Evolutionary conservation across 2,888 invertebrate species (phyloP).

Genomic region (Atherix ibis): DNA sequence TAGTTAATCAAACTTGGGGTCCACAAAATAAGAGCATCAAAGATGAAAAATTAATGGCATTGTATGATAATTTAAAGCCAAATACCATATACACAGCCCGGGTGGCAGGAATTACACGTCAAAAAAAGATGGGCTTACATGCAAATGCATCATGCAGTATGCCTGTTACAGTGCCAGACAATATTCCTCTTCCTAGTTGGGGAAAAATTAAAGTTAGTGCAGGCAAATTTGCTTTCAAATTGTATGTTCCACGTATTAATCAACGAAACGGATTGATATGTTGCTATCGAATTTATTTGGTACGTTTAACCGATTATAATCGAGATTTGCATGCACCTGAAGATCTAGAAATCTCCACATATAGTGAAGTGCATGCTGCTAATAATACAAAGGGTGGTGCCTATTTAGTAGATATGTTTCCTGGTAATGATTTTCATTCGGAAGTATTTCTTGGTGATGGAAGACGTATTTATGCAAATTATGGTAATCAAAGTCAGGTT

Average conservation of each 20-base stretch:
- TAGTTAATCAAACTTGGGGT: slow-evolving; percentile 39
- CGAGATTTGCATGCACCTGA: slow-evolving; percentile 52
- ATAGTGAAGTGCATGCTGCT: slow-evolving; percentile 52
- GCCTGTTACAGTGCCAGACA: slow-evolving; percentile 53
- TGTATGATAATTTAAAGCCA: slow-evolving; percentile 54
- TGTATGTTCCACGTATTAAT: slow-evolving; percentile 58
- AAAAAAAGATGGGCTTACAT: slow-evolving; percentile 54
- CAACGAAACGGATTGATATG: slow-evolving; percentile 80
- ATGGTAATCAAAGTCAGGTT: slow-evolving; percentile 15
- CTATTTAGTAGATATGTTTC: slow-evolving; percentile 73
- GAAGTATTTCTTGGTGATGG: slow-evolving; percentile 64
- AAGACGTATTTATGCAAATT: slow-evolving; percentile 21
- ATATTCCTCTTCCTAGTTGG: slow-evolving; percentile 37
- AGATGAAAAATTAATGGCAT: slow-evolving; percentile 32
- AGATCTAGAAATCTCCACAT: slow-evolving; percentile 52
- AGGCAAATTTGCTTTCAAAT: slow-evolving; percentile 55
- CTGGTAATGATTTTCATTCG: slow-evolving; percentile 45
- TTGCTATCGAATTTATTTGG: slow-evolving; percentile 68
- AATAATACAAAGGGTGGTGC: slow-evolving; percentile 49
- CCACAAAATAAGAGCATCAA: slow-evolving; percentile 43
- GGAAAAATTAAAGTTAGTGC: slow-evolving; percentile 41
- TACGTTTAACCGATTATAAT: slow-evolving; percentile 44
- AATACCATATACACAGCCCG: slow-evolving; percentile 73
- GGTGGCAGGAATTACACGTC: slow-evolving; percentile 61
- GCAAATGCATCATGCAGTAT: slow-evolving; percentile 49